phyloP scores from a whole-genome alignment of 2,797 vertebrate genomes.

The Parotocinclus haroldoi region DNA sequence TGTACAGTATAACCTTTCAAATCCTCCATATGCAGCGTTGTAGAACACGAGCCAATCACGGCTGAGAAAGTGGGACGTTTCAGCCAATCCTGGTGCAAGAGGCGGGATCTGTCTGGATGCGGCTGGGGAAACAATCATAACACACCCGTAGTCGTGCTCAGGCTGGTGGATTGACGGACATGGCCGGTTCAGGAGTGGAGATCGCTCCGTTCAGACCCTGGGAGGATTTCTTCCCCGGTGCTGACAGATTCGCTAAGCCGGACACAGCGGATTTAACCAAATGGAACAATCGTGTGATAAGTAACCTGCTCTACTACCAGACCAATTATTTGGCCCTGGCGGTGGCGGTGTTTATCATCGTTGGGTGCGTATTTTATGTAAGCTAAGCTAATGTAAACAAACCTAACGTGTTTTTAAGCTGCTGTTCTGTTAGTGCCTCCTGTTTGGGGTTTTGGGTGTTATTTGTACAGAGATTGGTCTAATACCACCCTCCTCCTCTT shows the following conservation, averaged over 20 bases:
- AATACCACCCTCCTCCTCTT: too few species aligned
- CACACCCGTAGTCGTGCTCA: background rate
- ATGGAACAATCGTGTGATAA: slow-evolving; percentile 95
- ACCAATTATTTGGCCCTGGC: slow-evolving; percentile 86
- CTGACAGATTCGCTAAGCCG: slow-evolving; percentile 82
- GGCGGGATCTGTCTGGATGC: slow-evolving; percentile 1
- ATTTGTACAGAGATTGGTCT: too few species aligned
- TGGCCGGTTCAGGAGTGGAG: slow-evolving; percentile 78
- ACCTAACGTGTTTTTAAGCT: too few species aligned
- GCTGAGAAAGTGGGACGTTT: background rate
- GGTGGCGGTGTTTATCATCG: slow-evolving; percentile 79
- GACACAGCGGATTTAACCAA: slow-evolving; percentile 84
- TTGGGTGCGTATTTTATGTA: slow-evolving; percentile 79
- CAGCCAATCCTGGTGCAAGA: background rate
- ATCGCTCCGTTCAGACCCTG: slow-evolving; percentile 84
- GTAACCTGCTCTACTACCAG: slow-evolving; percentile 92
- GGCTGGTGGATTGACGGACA: background rate
- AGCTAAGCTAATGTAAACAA: background rate
- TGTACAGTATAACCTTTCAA: too few species aligned
- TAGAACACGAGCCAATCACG: background rate
- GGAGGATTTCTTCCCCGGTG: slow-evolving; percentile 87
- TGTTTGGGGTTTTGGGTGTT: too few species aligned
- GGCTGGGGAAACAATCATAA: background rate
- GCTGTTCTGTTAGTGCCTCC: too few species aligned
- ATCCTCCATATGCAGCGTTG: background rate